Evolutionary conservation across 2,888 invertebrate genomes (phyloP), one percentile per base, ranked within the genome.

Genomic region (Bugula neritina): DNA sequence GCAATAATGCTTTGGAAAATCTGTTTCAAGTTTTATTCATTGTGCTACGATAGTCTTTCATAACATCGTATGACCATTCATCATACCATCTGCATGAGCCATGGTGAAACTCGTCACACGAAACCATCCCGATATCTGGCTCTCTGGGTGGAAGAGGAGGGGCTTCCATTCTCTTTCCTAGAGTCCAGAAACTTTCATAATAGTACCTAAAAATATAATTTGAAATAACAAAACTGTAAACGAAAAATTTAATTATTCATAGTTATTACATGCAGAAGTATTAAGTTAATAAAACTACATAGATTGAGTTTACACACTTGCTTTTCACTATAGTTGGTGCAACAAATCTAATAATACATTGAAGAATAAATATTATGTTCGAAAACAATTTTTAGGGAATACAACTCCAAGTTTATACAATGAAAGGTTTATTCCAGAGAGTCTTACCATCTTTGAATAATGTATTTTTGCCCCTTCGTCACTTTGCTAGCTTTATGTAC

Each of bases 81-180:
- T 81, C 82, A 71, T 81, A 81, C 80, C 80, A 81, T 0, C 81
- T 75, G 73, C 82, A 82, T 72, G 80, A 80, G 1, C 81, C 82
- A 35, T 79, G 76, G 35, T 79, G 79, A 72, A 78, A 81, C 70
- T 80, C 80, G 72, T 82, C 82, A 77, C 82, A 82, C 29, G 78
- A 78, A 5, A 82, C 82, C 25, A 78, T 74, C 17, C 80, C 77
- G 35, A 77, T 77, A 1, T 76, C 78, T 0, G 75, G 69, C 21
- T 74, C 72, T 52, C 81, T 75, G 23, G 63, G 69, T 1, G 82
- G 82, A 10, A 80, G 71, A 5, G 74, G 71, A 10, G 81, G 80
- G 69, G 79, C 78, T n/a, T 79, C 78, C 3, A 79, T 79, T 21
- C 82, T 76, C 72, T 79, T 79, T 31, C 82, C 82, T n/a, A 81